These are phyloP conservation scores for Sorex fumeus DNA, from an alignment of 2,113 vertebrate species.

Conservation along the genomic window DNA sequence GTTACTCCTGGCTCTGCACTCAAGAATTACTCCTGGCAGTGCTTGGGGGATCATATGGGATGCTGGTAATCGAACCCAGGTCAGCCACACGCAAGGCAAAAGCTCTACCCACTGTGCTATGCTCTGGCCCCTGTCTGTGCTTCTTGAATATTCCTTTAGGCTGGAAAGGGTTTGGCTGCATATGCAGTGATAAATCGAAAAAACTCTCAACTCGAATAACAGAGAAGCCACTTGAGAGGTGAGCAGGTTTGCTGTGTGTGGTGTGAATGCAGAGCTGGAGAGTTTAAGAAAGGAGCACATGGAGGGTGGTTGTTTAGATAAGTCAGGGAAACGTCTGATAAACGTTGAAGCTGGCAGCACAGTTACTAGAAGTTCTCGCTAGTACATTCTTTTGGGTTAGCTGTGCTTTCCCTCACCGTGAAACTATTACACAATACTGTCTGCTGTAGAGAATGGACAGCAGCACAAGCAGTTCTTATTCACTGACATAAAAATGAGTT, in stretches of 20 bases:
- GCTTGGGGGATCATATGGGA: too few relatives aligned
- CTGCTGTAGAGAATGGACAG: neutral
- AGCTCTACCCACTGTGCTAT: too few relatives aligned
- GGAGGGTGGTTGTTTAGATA: neutral
- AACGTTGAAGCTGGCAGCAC: neutral
- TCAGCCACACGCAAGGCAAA: too few relatives aligned
- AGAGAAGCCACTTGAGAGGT: neutral
- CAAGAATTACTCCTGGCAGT: too few relatives aligned
- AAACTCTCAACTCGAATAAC: too few relatives aligned
- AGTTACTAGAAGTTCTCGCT: neutral
- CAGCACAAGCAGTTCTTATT: neutral
- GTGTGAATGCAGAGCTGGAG: neutral
- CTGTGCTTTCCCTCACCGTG: neutral
- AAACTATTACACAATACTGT: neutral
- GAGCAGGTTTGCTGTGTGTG: neutral
- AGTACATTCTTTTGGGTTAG: neutral
- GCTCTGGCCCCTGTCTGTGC: too few relatives aligned
- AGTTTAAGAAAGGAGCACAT: neutral
- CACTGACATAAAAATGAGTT: neutral
- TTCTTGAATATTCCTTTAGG: neutral
- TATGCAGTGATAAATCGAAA: neutral
- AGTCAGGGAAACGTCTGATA: neutral
- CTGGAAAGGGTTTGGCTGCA: neutral
- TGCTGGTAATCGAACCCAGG: too few relatives aligned
- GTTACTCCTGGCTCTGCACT: too few relatives aligned